These are phyloP conservation scores for Ctena decussata DNA, from an alignment of 2,888 invertebrate genomes.

Conservation along the genomic window DNA sequence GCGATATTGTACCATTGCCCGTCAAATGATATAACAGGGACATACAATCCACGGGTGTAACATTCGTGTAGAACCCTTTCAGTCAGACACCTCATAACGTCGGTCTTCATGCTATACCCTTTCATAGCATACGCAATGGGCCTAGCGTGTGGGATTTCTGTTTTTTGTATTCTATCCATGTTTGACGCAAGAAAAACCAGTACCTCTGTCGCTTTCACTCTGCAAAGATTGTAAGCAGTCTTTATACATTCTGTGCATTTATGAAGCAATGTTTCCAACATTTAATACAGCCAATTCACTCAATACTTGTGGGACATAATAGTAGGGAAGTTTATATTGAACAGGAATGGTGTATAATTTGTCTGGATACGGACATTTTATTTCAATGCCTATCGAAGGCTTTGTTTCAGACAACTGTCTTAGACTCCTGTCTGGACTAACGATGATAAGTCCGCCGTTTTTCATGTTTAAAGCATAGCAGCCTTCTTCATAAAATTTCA, in stretches of 20 bases:
- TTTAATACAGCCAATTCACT: constrained; percentile 39
- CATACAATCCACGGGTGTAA: constrained; percentile 5
- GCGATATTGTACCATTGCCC: constrained; percentile 38
- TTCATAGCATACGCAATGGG: constrained; percentile 37
- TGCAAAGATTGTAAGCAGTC: constrained; percentile 8
- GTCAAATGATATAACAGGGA: constrained; percentile 25
- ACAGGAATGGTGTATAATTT: constrained; percentile 30
- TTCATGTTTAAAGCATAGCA: constrained; percentile 17
- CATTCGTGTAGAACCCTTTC: constrained; percentile 21
- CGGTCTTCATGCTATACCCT: constrained; percentile 27
- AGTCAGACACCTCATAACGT: constrained; percentile 1
- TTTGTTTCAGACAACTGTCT: neutral
- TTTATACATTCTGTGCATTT: neutral
- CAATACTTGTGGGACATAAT: constrained; percentile 41
- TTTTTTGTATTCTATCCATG: constrained; percentile 42
- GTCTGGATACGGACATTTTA: constrained; percentile 51
- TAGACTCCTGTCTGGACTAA: constrained; percentile 51
- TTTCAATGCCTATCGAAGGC: constrained; percentile 35
- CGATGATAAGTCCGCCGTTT: neutral
- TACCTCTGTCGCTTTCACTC: constrained; percentile 45
- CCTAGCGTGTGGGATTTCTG: constrained; percentile 14
- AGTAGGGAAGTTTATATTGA: constrained; percentile 32
- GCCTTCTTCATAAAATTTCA: constrained; percentile 27
- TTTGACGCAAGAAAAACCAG: constrained; percentile 44
- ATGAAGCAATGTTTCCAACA: too few relatives aligned